Conservation (phyloP, 2,888 invertebrate genomes). For the Scelioninae gen. 1 region DNA sequence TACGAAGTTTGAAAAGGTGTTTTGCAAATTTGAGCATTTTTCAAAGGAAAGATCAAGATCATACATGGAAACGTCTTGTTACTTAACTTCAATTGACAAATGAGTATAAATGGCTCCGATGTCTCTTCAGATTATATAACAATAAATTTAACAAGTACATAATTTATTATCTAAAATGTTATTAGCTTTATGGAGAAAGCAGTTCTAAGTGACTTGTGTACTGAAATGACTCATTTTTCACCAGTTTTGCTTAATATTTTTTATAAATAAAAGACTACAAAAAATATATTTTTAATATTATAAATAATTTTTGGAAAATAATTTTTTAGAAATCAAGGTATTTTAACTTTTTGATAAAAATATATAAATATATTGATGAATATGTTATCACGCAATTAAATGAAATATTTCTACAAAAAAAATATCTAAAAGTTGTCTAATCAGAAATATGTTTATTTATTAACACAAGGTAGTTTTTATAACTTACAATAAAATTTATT, state of each 20-base stretch:
- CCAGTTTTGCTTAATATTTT: too few species aligned
- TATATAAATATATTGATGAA: too few species aligned
- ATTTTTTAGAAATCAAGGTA: too few species aligned
- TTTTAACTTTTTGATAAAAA: neutral
- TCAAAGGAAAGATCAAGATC: constrained; percentile 8
- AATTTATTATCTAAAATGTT: constrained; percentile 1
- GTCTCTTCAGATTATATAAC: constrained; percentile 28
- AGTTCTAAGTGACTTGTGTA: too few species aligned
- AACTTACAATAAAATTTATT: constrained; percentile 18
- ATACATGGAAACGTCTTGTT: constrained; percentile 11
- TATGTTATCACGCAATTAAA: too few species aligned
- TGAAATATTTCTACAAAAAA: too few species aligned
- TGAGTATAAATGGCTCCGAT: constrained; percentile 11
- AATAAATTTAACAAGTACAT: constrained; percentile 11
- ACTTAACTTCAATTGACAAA: constrained; percentile 20
- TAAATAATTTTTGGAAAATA: too few species aligned
- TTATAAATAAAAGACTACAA: too few species aligned
- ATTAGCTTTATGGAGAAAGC: neutral
- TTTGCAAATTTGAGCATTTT: neutral
- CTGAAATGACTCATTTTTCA: too few species aligned
- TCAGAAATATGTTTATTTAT: constrained; percentile 6
- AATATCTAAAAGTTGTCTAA: too few species aligned
- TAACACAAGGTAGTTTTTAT: constrained; percentile 5
- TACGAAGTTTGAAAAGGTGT: constrained; percentile 3
- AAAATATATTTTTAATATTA: too few species aligned